Percentiles rank a stretch among this genome's conserved stretches.
These are phyloP conservation scores for Netelia melanura DNA, from an alignment of 2,888 invertebrate genomes.

Conservation along the genomic window DNA sequence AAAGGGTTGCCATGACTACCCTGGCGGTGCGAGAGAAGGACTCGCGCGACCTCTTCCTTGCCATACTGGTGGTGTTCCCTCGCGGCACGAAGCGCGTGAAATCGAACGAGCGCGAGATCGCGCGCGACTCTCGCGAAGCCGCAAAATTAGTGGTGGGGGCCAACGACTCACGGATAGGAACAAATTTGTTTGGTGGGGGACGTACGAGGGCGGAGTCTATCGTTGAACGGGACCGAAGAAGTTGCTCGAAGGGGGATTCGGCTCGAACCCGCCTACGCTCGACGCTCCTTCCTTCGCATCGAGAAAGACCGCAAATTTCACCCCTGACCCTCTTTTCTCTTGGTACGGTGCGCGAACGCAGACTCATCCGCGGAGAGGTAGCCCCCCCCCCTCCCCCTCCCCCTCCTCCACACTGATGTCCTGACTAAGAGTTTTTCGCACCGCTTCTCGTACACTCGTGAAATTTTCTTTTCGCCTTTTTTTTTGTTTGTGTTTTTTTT, in stretches of 20 bases:
- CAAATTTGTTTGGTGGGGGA: conserved; percentile 70
- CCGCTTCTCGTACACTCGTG: conserved; percentile 32
- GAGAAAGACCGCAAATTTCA: conserved; percentile 40
- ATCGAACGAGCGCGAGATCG: conserved; percentile 65
- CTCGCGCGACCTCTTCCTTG: conserved; percentile 65
- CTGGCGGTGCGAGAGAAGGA: conserved; percentile 37
- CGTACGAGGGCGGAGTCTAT: conserved; percentile 76
- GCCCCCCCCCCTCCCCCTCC: background rate
- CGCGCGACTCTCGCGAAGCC: conserved; percentile 53
- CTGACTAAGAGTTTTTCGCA: conserved; percentile 35
- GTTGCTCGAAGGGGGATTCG: conserved; percentile 69
- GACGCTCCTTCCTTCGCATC: conserved; percentile 64
- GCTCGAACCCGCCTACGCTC: conserved; percentile 61
- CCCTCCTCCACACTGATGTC: background rate
- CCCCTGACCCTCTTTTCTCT: conserved; percentile 63
- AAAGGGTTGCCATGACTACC: conserved; percentile 82
- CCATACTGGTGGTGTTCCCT: conserved; percentile 20
- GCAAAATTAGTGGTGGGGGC: conserved; percentile 62
- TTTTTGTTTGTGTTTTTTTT: conserved; percentile 6
- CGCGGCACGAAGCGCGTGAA: conserved; percentile 47
- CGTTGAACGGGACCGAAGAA: conserved; percentile 76
- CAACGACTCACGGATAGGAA: conserved; percentile 64
- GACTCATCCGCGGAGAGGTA: conserved; percentile 31
- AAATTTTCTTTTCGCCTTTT: too few species aligned
- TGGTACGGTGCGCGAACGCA: conserved; percentile 44